Base-by-base conservation (phyloP, 2,888 invertebrate species). In the Dysmachus trigonus region DNA sequence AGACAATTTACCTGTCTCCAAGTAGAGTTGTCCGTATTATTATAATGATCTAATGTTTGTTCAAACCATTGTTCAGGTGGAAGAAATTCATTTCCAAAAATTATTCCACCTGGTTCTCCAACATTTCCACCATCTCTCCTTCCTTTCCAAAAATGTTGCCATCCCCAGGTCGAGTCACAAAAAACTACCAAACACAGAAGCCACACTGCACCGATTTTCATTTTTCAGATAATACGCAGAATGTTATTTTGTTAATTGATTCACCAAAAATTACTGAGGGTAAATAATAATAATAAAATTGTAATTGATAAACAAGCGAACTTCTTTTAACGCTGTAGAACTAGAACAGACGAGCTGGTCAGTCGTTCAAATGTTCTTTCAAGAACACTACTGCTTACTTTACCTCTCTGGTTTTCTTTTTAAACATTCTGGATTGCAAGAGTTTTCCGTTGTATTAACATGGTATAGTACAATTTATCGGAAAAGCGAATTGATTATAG, bases 31-130 rank as follows among this genome's bases (percentile, higher is more conserved):
- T 96, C 95, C 0, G 94, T 94, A 0, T 95, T 94, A 90, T 95
- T 94, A 89, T 96, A 97, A 92, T 98, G 98, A 91, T 98, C 97
- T 81, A 98, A 91, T 86, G 93, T 94, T 91, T 98, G 98, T 6
- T 93, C 92, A 90, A 97, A 96, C 97, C 97, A 98, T 90, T 94
- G 92, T 35, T 95, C 95, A 6, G 92, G 85, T 7, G 89, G 87
- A 1, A 77, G 10, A 7, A 73, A 10, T 72, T 53, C 79, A 74
- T 73, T 51, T 22, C 33, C 88, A 30, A 22, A 87, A 84, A 86
- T 33, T 6, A 33, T 5, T 2, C 89, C 90, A 76, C 89, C 91
- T 7, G 93, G 93, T 1, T 88, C 89, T 10, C 93, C 93, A 30
- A 94, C 87, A 90, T 93, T 93, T 31, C 92, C 92, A 83, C 90